These are phyloP conservation scores for Mastomys coucha DNA, from an alignment of 2,113 vertebrate genomes.

Conservation along the genomic window DNA sequence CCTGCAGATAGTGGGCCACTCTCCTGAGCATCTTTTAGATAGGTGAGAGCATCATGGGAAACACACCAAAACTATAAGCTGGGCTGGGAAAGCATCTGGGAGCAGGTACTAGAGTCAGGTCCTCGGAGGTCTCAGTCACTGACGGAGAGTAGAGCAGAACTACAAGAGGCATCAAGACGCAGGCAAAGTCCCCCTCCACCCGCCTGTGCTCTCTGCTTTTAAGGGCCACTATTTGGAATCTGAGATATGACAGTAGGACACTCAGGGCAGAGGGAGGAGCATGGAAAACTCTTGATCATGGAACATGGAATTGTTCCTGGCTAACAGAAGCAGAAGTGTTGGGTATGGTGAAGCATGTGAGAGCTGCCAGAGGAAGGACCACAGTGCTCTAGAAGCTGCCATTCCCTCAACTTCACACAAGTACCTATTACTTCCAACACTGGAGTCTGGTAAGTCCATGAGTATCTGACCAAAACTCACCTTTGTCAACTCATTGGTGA, in stretches of 20 bases:
- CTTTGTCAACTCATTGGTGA: not conserved
- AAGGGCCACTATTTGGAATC: not conserved
- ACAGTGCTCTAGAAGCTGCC: not conserved
- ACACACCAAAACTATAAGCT: not conserved
- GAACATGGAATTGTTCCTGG: not conserved
- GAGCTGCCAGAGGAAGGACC: not conserved
- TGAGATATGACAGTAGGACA: not conserved
- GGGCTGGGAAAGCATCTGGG: not conserved
- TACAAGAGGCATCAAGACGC: no score
- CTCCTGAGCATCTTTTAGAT: not conserved
- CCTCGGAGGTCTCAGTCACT: not conserved
- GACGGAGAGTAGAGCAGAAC: no score
- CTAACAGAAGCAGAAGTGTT: not conserved
- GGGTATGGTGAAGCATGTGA: not conserved
- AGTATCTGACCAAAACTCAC: not conserved
- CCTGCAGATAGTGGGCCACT: fast-evolving
- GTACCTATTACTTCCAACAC: not conserved
- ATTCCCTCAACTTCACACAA: not conserved
- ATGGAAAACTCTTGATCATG: not conserved
- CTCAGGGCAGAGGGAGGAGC: not conserved
- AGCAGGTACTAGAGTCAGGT: no score
- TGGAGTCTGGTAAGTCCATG: no score
- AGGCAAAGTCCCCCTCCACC: fast-evolving
- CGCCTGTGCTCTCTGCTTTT: no score
- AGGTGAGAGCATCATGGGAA: not conserved